phyloP scores from a whole-genome alignment of 2,797 vertebrate species.

The Chelmon rostratus region DNA sequence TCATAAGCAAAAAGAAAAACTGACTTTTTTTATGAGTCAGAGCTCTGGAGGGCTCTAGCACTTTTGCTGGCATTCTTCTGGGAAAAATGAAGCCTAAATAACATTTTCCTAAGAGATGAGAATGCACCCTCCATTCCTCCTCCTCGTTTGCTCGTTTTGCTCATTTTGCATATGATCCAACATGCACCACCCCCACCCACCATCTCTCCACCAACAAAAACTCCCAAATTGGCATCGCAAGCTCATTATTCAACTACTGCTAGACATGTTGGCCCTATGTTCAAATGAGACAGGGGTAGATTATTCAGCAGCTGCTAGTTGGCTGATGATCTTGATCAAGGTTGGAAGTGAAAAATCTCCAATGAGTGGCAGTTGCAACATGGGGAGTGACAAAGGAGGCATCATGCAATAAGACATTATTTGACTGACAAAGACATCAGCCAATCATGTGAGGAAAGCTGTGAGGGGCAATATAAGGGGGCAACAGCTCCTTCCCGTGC shows the following conservation, averaged over 20 bases:
- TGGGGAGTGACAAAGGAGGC: background rate
- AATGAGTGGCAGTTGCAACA: background rate
- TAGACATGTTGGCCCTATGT: conserved; percentile 40
- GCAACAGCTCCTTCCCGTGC: conserved; percentile 8
- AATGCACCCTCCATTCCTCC: conserved; percentile 41
- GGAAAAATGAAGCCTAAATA: conserved; percentile 69
- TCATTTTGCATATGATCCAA: conserved; percentile 59
- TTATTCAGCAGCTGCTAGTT: conserved; percentile 39
- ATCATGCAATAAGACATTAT: conserved; percentile 5
- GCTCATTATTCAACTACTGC: conserved; percentile 66
- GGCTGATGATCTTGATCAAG: conserved; percentile 28
- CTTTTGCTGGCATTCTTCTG: conserved; percentile 60
- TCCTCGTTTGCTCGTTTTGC: conserved; percentile 59
- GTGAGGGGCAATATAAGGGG: conserved; percentile 9
- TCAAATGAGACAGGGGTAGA: conserved; percentile 37
- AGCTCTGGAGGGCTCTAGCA: conserved; percentile 54
- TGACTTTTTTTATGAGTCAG: conserved; percentile 41
- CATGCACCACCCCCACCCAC: conserved; percentile 31
- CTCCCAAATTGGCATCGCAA: conserved; percentile 55
- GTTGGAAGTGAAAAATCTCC: conserved; percentile 29
- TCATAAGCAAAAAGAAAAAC: conserved; percentile 47
- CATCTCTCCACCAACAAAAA: conserved; percentile 41
- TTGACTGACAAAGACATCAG: conserved; percentile 25
- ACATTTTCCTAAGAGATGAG: conserved; percentile 47
- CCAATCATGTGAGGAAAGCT: conserved; percentile 27